phyloP scores from a whole-genome alignment of 30 jellyfish, hydroid and myxozoan species.

The Aurelia aurita complex sp. Pacific region DNA sequence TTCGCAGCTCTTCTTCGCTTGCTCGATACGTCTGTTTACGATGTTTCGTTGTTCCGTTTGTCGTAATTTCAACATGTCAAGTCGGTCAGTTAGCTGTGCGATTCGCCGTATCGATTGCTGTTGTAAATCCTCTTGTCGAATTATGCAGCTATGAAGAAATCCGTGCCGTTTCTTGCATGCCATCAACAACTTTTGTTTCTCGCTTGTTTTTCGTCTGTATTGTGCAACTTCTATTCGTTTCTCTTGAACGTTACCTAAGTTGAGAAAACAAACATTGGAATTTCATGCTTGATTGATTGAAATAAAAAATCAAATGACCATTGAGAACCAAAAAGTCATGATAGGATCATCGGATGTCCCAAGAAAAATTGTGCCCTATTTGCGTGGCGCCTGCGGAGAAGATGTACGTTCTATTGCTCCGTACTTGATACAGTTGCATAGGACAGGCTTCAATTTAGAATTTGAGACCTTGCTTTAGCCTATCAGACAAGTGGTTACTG shows the following conservation, averaged over 20 bases:
- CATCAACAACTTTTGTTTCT: constrained; percentile 46
- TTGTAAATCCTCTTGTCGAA: constrained; percentile 47
- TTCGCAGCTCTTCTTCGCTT: constrained; percentile 50
- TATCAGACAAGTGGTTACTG: no score
- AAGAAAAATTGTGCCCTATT: no score
- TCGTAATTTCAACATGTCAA: constrained; percentile 55
- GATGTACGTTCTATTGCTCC: no score
- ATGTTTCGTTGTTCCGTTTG: constrained; percentile 63
- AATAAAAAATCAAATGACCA: not conserved
- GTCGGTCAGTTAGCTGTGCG: constrained; percentile 20
- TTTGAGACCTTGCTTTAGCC: no score
- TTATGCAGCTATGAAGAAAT: constrained; percentile 25
- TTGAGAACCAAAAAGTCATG: no score
- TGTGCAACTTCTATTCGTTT: constrained; percentile 1
- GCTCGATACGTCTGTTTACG: constrained; percentile 41
- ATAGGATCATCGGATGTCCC: no score
- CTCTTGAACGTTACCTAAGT: constrained; percentile 33
- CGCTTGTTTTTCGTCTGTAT: constrained; percentile 27
- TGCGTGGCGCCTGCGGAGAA: no score
- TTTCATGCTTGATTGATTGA: not conserved
- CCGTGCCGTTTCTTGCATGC: constrained; percentile 43
- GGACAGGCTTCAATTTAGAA: no score
- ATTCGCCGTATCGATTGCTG: constrained; percentile 21
- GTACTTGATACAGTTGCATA: no score
- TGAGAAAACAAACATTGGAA: not conserved